Conservation (phyloP, 2,113 vertebrate species). For the Sarotherodon lohbergeri region DNA sequence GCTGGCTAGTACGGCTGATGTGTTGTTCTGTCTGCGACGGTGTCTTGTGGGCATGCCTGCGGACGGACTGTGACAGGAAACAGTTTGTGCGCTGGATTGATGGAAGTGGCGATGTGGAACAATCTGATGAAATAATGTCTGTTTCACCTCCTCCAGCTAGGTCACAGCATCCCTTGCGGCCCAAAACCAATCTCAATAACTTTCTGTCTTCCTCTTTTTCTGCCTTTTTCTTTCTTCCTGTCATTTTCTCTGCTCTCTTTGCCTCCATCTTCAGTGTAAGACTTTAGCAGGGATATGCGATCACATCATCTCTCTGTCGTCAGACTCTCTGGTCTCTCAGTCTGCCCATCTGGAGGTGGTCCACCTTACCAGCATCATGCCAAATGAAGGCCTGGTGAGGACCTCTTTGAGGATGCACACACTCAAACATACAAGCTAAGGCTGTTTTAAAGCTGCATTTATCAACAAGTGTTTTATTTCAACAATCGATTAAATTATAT, state of each 20-base stretch:
- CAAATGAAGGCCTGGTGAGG: constrained; percentile 86
- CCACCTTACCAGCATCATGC: constrained; percentile 84
- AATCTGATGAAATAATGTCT: constrained; percentile 61
- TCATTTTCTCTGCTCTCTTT: background rate
- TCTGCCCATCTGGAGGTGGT: constrained; percentile 84
- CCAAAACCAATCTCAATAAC: constrained; percentile 55
- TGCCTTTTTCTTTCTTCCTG: background rate
- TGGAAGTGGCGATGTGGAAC: constrained; percentile 57
- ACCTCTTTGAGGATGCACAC: background rate
- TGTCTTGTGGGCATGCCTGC: constrained; percentile 37
- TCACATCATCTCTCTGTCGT: constrained; percentile 90
- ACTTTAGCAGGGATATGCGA: constrained; percentile 89
- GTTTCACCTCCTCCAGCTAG: constrained; percentile 60
- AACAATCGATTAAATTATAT: background rate
- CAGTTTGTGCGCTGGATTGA: constrained; percentile 50
- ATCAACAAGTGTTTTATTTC: background rate
- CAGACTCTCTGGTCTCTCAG: constrained; percentile 85
- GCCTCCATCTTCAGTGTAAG: constrained; percentile 80
- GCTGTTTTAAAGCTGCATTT: background rate
- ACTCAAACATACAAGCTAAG: background rate
- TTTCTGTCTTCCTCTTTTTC: constrained; percentile 34
- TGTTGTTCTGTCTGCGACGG: constrained; percentile 33
- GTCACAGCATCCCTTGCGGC: constrained; percentile 42
- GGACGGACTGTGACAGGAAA: constrained; percentile 54
- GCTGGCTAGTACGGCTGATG: constrained; percentile 5